Evolutionary conservation across 2,113 vertebrate genomes (phyloP).

Genomic region (Megaceryle maxima): DNA sequence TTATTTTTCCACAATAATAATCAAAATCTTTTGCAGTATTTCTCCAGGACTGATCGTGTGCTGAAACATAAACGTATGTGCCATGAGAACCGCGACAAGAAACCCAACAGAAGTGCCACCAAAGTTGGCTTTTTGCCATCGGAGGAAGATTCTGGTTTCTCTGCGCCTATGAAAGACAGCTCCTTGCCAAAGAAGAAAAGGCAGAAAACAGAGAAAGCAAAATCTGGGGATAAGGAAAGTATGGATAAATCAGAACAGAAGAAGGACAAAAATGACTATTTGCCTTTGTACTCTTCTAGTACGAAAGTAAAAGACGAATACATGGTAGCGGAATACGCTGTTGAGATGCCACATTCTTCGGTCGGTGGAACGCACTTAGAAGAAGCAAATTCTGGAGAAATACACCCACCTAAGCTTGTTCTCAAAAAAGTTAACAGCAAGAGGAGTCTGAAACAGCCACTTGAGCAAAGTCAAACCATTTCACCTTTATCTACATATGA

Average conservation of each 20-base stretch:
- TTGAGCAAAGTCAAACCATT: conserved; percentile 85
- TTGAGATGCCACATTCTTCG: conserved; percentile 89
- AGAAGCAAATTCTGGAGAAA: conserved; percentile 82
- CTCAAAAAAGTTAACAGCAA: conserved; percentile 93
- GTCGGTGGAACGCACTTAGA: conserved; percentile 79
- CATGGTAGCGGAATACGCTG: conserved; percentile 90
- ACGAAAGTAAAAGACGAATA: conserved; percentile 98
- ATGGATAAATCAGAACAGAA: conserved; percentile 85
- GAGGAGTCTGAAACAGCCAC: conserved; percentile 85
- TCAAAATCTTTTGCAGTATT: conserved; percentile 81
- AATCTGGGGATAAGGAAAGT: conserved; percentile 76
- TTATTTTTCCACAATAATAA: background rate
- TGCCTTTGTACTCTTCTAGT: conserved; percentile 87
- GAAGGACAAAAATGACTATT: conserved; percentile 85
- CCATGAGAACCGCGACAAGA: conserved; percentile 95
- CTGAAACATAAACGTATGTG: conserved; percentile 99
- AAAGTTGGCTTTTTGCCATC: conserved; percentile 84
- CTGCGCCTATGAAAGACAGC: conserved; percentile 85
- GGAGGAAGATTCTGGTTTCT: conserved; percentile 80
- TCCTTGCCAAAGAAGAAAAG: conserved; percentile 95
- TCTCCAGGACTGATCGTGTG: conserved; percentile 97
- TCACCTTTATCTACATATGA: conserved; percentile 87
- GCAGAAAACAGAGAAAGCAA: conserved; percentile 87
- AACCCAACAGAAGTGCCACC: conserved; percentile 84
- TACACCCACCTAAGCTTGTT: conserved; percentile 90